A percentile compares a stretch with the other conserved stretches of the same genome.
Evolutionary conservation across 2,113 vertebrate genomes (phyloP).

Genomic region (Oryctolagus cuniculus): mOryCun1.1 NC_091444.1:12208001-12208500

Average conservation of each 20-base stretch:
- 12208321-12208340: background rate
- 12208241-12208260: background rate
- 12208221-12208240: background rate
- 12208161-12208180: background rate
- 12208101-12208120: background rate
- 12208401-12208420: too few relatives aligned
- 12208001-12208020: constrained; percentile 18
- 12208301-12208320: background rate
- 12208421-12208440: too few relatives aligned
- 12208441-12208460: too few relatives aligned
- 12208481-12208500: too few relatives aligned
- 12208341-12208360: too few relatives aligned
- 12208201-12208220: background rate
- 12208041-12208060: constrained; percentile 42
- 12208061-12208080: constrained; percentile 26
- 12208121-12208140: constrained; percentile 21
- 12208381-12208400: too few relatives aligned
- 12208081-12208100: background rate
- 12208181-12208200: background rate
- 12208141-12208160: background rate
- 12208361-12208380: too few relatives aligned
- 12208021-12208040: background rate
- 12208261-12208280: background rate
- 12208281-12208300: background rate
- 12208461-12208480: too few relatives aligned